These are phyloP conservation scores for Amphiura filiformis DNA, from an alignment of 35 echinoderm and acorn worm species.

Conservation along the genomic window DNA sequence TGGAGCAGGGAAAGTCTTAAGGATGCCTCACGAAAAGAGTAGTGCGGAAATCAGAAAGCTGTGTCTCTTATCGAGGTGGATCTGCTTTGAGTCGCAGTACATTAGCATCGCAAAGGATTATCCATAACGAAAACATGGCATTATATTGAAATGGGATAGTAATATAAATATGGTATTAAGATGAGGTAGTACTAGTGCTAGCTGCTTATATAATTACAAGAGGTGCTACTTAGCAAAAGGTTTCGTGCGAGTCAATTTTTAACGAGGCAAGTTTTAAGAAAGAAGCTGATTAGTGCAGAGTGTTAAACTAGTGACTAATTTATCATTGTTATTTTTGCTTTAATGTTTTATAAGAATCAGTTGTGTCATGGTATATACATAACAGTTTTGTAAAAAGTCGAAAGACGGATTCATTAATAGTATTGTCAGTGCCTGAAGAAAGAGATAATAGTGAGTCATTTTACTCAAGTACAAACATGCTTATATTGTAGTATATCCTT, in stretches of 20 bases:
- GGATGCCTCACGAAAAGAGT: neutral
- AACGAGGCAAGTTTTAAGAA: neutral
- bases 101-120: constrained; percentile 2
- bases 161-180: constrained; percentile 2
- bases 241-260: neutral
- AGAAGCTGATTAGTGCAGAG: neutral
- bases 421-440: too few relatives aligned
- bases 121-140: constrained; percentile 2
- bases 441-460: too few relatives aligned
- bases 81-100: neutral
- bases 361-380: too few relatives aligned
- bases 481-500: too few relatives aligned
- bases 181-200: too few relatives aligned
- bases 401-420: too few relatives aligned
- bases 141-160: constrained; percentile 6
- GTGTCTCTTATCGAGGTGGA: neutral
- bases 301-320: neutral
- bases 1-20: neutral
- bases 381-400: too few relatives aligned
- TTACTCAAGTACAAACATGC: too few relatives aligned
- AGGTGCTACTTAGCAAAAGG: neutral
- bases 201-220: neutral
- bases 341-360: neutral
- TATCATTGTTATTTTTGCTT: constrained; percentile 15
- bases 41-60: constrained; percentile 13